Evolutionary conservation across 2,888 invertebrate species (phyloP), one percentile per base, ranked within the genome.

Genomic region (Crossocerus cetratus): DNA sequence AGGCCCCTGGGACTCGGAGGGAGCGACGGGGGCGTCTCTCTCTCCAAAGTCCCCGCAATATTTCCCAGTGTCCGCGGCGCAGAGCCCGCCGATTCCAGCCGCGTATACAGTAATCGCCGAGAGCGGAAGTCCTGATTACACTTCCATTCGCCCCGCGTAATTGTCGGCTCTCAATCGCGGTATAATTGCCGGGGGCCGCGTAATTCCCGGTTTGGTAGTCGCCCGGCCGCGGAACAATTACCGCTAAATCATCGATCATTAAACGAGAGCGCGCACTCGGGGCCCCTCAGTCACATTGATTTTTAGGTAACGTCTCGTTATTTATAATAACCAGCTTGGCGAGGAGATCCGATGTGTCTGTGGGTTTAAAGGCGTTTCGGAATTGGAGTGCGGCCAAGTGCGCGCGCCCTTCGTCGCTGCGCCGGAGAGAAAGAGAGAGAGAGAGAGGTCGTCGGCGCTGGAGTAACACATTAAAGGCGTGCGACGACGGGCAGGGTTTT

Each of bases 391-490:
- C 8, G 32, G n/a, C n/a, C 32, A 11, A 32, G 8, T 32, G 32
- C 3, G 32, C n/a, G n/a, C n/a, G n/a, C n/a, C n/a, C n/a, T n/a
- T n/a, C n/a, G n/a, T n/a, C n/a, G n/a, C n/a, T n/a, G n/a, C n/a
- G n/a, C n/a, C n/a, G n/a, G n/a, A n/a, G n/a, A n/a, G n/a, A n/a
- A n/a, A n/a, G n/a, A n/a, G n/a, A n/a, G n/a, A n/a, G n/a, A n/a
- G n/a, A n/a, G n/a, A n/a, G n/a, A n/a, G n/a, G n/a, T n/a, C n/a
- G n/a, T n/a, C n/a, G n/a, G n/a, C n/a, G 49, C 20, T 11, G 44
- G 44, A 67, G 67, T 80, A 74, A 77, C 62, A 69, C 64, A 67
- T 74, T 71, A 81, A 77, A 80, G 43, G 13, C 61, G 14, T 13
- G 42, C 49, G 64, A 65, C 73, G 66, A 22, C 61, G 44, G 58